Evolutionary conservation across 2,888 invertebrate genomes (phyloP), one percentile per base, ranked within the genome.

Genomic region (Gastrophysa polygoni): DNA sequence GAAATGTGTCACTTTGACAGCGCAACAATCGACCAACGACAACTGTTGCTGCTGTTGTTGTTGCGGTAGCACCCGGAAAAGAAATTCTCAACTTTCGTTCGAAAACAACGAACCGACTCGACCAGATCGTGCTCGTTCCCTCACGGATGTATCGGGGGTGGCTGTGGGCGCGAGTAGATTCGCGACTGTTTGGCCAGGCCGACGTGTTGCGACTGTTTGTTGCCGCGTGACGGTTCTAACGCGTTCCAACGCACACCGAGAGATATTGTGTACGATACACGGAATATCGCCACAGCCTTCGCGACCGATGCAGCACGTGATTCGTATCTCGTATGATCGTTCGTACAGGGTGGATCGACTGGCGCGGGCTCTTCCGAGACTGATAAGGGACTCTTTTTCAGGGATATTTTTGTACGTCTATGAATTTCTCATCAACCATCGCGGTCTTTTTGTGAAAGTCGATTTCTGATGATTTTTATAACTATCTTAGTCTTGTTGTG

Each of bases 1-100:
- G 86, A 71, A 82, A 70, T 62, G 58, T 14, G n/a, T 56, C n/a
- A 18, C 17, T 17, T 34, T 51, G 29, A 7, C 24, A 24, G 7
- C 24, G 3, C 3, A 24, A 24, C 24, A 3, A 24, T 7, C 24
- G 38, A 6, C 14, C 38, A 8, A 38, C 38, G 14, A 14, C 38
- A 38, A 38, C 38, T 38, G n/a, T 38, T 38, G 38, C 14, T 38
- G 38, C 14, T 14, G 38, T 38, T 38, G 38, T 7, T 14, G 38
- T 38, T 7, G 24, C 7, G 24, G 24, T 24, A 5, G 24, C 7
- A 7, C 4, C 7, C 4, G n/a, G n/a, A n/a, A n/a, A n/a, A n/a
- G n/a, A n/a, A n/a, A n/a, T n/a, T n/a, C n/a, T n/a, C n/a, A n/a
- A n/a, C n/a, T n/a, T n/a, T n/a, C n/a, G n/a, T n/a, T n/a, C n/a